phyloP scores from a whole-genome alignment of 2,113 vertebrate species.

The Strigops habroptila region DNA sequence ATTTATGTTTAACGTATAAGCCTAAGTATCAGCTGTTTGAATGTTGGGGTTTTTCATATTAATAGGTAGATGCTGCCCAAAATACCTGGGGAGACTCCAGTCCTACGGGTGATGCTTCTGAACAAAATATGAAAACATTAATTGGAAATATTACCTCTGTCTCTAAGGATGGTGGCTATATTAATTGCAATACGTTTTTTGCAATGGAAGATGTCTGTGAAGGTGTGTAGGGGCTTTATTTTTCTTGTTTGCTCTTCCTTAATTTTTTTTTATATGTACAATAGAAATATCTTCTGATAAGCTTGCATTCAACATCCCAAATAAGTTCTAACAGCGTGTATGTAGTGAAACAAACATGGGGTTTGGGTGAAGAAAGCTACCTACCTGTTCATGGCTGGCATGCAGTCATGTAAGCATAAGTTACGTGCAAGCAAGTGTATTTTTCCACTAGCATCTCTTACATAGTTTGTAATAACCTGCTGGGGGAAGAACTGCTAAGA shows the following conservation, averaged over 20 bases:
- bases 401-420: not conserved
- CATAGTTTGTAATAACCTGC: not conserved
- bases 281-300: not conserved
- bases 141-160: constrained; percentile 87
- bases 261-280: not conserved
- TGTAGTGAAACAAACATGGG: not conserved
- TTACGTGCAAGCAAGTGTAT: not conserved
- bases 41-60: not conserved
- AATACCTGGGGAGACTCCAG: constrained; percentile 75
- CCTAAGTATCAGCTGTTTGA: not conserved
- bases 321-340: not conserved
- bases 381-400: not conserved
- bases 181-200: constrained; percentile 88
- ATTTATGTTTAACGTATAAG: not conserved
- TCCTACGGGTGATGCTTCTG: constrained; percentile 2
- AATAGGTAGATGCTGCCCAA: constrained; percentile 76
- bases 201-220: constrained; percentile 78
- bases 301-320: not conserved
- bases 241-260: not conserved
- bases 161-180: constrained; percentile 77
- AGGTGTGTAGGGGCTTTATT: constrained; percentile 68
- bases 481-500: not conserved
- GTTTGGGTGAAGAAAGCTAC: not conserved
- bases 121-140: constrained; percentile 72
- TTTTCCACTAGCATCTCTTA: not conserved